These are phyloP conservation scores for Lepus americanus DNA, from an alignment of 2,113 vertebrate genomes.

Conservation along the genomic window DNA sequence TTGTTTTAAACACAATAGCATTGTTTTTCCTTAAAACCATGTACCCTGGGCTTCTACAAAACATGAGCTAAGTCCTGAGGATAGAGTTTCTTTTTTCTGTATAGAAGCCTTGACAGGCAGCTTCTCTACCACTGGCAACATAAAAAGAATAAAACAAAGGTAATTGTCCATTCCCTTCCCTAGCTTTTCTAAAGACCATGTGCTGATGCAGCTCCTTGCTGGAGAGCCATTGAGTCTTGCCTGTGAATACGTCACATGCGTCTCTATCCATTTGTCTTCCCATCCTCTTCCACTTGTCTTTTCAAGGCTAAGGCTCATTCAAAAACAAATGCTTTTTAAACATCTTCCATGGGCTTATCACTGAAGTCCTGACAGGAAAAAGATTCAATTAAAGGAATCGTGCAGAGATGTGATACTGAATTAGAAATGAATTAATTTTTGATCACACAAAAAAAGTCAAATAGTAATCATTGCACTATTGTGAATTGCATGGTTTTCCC, in stretches of 20 bases:
- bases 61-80: background rate
- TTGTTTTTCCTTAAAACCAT: background rate
- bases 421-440: slow-evolving; percentile 40
- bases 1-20: background rate
- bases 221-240: background rate
- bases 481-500: background rate
- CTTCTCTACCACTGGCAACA: background rate
- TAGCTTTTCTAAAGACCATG: background rate
- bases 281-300: background rate
- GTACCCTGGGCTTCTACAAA: background rate
- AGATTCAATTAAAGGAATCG: background rate
- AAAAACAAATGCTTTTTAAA: slow-evolving; percentile 63
- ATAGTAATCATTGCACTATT: background rate
- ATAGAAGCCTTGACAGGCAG: background rate
- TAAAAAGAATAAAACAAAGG: slow-evolving; percentile 29
- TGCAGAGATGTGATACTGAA: background rate
- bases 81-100: background rate
- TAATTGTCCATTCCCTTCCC: background rate
- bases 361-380: background rate
- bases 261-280: background rate
- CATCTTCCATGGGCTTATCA: background rate
- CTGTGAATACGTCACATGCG: slow-evolving; percentile 3
- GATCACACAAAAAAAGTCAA: background rate
- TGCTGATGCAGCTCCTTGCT: background rate
- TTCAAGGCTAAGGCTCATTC: slow-evolving; percentile 32